Evolutionary conservation across 2,797 vertebrate species (phyloP), one percentile per base, ranked within the genome.

Genomic region (Acipenser transmontanus): DNA sequence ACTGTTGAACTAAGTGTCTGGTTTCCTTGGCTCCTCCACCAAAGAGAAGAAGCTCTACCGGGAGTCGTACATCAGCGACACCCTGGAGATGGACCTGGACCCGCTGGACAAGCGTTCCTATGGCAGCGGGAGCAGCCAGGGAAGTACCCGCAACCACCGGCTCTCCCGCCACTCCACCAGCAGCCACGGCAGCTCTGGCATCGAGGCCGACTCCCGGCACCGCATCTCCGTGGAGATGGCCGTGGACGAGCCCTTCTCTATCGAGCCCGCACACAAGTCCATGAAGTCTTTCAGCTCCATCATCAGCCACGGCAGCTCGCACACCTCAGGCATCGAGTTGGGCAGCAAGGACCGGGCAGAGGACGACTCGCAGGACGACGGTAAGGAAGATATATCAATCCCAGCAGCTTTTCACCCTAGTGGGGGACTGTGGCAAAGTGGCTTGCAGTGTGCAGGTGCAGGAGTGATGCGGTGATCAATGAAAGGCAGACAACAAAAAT

Each of bases 21-120:
- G 50, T 51, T 2, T 2, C 50, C 6, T 13, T 1, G 47, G 7
- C 49, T 48, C 7, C 17, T 65, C 1, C 6, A 72, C 71, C 59
- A 54, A 68, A 97, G 95, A 94, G 78, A 94, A 94, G 77, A 92
- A 89, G 73, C 72, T 82, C 60, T 96, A 94, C 76, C 85, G 88
- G 62, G 95, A 98, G 79, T 93, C 91, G 0, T 97, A 93, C 64
- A 88, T 97, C 80, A 93, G 93, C 0, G 93, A 94, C 71, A 84
- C 88, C 0, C 79, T 88, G 11, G 93, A 84, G 13, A 78, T 80
- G 79, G 79, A 93, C 73, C 68, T 86, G 61, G 93, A 93, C 63
- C 89, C 86, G 0, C 74, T 69, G 0, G 67, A 77, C 6, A 74
- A 80, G 65, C 75, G 73, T 59, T 84, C 78, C 0, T 77, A 11